phyloP scores from a whole-genome alignment of 30 jellyfish, hydroid and myxozoan species.

The Cassiopea xamachana region DNA sequence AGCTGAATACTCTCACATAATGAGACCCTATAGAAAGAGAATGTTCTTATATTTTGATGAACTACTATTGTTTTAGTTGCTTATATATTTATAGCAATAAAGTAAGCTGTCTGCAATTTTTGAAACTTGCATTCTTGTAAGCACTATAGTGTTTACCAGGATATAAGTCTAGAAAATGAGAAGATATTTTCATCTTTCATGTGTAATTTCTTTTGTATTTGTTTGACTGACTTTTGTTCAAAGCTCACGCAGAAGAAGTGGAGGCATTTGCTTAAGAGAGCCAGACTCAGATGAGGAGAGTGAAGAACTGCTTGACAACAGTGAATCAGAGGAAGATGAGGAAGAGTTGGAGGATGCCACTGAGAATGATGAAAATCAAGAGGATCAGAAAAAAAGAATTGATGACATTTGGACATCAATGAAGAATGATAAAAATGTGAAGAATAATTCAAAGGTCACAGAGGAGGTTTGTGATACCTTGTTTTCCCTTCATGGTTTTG shows the following conservation, averaged over 20 bases:
- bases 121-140: too few relatives aligned
- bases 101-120: too few relatives aligned
- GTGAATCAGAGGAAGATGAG: slow-evolving; percentile 72
- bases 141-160: too few relatives aligned
- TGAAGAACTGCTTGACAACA: slow-evolving; percentile 29
- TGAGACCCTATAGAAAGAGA: too few relatives aligned
- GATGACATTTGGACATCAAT: slow-evolving; percentile 81
- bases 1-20: too few relatives aligned
- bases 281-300: slow-evolving; percentile 64
- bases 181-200: too few relatives aligned
- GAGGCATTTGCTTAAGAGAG: slow-evolving; percentile 51
- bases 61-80: too few relatives aligned
- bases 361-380: slow-evolving; percentile 41
- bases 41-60: too few relatives aligned
- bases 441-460: slow-evolving; percentile 2
- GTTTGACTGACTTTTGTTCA: neutral
- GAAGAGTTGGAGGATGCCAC: slow-evolving; percentile 70
- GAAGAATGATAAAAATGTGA: slow-evolving; percentile 45
- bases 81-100: too few relatives aligned
- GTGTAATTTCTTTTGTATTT: neutral
- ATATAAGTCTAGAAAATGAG: too few relatives aligned
- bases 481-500: neutral
- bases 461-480: neutral
- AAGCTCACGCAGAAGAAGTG: slow-evolving; percentile 41
- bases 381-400: slow-evolving; percentile 72